phyloP scores from a whole-genome alignment of 1,140 invertebrate genomes.

The Whitmania pigra region DNA sequence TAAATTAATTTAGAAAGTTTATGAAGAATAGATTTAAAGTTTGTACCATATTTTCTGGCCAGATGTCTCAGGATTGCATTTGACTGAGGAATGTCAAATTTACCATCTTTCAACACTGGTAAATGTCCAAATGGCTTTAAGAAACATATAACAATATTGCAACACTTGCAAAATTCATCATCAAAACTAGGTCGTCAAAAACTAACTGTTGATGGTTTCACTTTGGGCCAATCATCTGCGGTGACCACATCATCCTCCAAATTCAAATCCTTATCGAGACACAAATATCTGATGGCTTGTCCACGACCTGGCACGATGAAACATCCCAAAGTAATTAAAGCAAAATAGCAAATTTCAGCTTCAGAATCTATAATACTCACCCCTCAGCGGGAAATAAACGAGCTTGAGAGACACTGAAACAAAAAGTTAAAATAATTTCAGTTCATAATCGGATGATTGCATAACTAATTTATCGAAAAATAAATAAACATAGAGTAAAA shows the following conservation, averaged over 20 bases:
- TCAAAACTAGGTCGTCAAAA: not conserved
- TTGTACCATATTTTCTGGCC: conserved; percentile 31
- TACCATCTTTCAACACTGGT: conserved; percentile 31
- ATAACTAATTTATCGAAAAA: too few species aligned
- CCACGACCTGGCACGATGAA: conserved; percentile 1
- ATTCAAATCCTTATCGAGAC: not conserved
- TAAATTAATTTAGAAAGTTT: too few species aligned
- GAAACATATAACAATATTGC: not conserved
- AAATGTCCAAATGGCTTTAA: conserved; percentile 37
- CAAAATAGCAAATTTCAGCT: not conserved
- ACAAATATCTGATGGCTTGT: conserved; percentile 10
- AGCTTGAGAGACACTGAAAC: conserved; percentile 12
- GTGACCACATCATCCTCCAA: conserved; percentile 6
- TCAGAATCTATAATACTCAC: not conserved
- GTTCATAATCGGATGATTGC: too few species aligned
- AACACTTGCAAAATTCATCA: not conserved
- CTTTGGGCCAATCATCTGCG: not conserved
- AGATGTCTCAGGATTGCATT: conserved; percentile 38
- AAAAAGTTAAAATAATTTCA: not conserved
- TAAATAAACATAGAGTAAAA: too few species aligned
- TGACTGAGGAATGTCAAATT: conserved; percentile 34
- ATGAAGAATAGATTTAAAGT: not conserved
- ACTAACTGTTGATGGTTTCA: not conserved
- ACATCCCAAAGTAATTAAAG: not conserved
- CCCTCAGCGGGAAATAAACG: conserved; percentile 14